Base-by-base conservation (phyloP, 2,888 invertebrate genomes). In the Pseudanteris insignis region DNA sequence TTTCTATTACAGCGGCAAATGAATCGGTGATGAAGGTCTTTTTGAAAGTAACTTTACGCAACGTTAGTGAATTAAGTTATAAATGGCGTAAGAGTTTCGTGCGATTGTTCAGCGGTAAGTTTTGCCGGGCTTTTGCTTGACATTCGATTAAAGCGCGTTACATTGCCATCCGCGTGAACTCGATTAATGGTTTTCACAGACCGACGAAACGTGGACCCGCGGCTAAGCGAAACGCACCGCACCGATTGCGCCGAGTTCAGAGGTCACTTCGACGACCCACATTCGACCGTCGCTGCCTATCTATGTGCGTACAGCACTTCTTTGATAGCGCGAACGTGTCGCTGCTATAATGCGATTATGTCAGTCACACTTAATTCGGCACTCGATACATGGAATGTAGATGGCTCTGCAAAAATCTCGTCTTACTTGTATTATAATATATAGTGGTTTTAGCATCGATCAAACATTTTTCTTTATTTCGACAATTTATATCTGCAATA, bases 111-210 rank as follows among this genome's bases (percentile, higher is more conserved):
- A 14, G 10, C 24, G 33, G 30, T 38, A 37, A 40, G 38, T 51
- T 44, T 51, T 10, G 40, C 18, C 34, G 33, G 34, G 34, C 18
- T 18, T 34, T 34, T 40, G 46, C 32, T n/a, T 26, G 37, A 43
- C 32, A 40, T 60, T 53, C 47, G 43, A 48, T 53, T 60, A 53
- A 60, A 60, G 51, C 59, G 44, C 51, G 59, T 59, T 51, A 36
- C 46, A 53, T 51, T 60, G 43, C 36, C 43, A 47, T 33, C 41
- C 41, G 34, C 30, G 32, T 28, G 21, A 53, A 53, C 53, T 37
- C 48, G 47, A 60, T 60, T 60, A 60, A 53, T 43, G 53, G 37
- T 43, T 60, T 60, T 53, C 53, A 28, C 40, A 50, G 43, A 25
- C 32, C 37, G 21, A 28, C 43, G 28, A 36, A 60, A 53, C 29